Evolutionary conservation across 2,888 invertebrate species (phyloP), one percentile per base, ranked within the genome.

Genomic region (Apotomis betuletana): DNA sequence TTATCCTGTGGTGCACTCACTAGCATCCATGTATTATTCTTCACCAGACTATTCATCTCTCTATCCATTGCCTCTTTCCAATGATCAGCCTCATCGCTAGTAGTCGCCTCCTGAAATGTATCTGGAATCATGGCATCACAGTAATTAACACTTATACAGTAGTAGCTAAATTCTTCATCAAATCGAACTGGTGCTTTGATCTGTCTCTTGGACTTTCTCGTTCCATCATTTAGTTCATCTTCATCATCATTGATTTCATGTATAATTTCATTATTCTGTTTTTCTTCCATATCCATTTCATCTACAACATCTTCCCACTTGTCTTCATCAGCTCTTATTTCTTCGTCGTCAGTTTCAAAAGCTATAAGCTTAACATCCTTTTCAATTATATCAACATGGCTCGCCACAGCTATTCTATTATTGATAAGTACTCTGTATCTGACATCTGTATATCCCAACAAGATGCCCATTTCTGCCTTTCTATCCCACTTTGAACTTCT

Each of bases 391-490:
- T 79, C 64, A 13, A 75, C 75, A 75, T 82, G 80, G 58, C 79
- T 74, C 41, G 78, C 77, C 52, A 70, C 73, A 55, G 79, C 74
- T 55, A 81, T 71, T 76, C 64, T 81, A 9, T 77, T 75, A 74
- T 79, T 77, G 55, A 80, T 38, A 27, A 80, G 49, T 10, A 81
- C 78, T 78, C 78, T 73, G 67, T 81, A 81, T n/a, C 82, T 71
- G 75, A 65, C 77, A 36, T 79, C 77, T 67, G 65, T 76, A 74
- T 81, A 83, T 15, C 79, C 81, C 3, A 82, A n/a, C n/a, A n/a
- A n/a, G n/a, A n/a, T n/a, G n/a, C n/a, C n/a, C n/a, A n/a, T n/a
- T n/a, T n/a, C n/a, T n/a, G n/a, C n/a, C n/a, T n/a, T n/a, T n/a
- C n/a, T n/a, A n/a, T n/a, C n/a, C n/a, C n/a, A n/a, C n/a, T n/a